These are phyloP conservation scores for Papilio elwesi DNA, from an alignment of 2,888 invertebrate species.

Conservation along the genomic window DNA sequence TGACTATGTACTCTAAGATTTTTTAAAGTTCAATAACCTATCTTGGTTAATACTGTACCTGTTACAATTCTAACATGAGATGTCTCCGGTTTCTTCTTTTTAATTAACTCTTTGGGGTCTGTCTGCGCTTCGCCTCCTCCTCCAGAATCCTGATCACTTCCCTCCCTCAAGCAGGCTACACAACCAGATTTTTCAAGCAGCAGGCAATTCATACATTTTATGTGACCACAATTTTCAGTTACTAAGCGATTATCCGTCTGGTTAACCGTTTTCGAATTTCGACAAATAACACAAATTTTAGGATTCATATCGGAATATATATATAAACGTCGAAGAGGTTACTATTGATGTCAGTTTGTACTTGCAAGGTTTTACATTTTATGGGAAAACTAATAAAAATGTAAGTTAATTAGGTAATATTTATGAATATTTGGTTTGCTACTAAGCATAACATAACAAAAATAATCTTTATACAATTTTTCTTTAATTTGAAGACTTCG, in stretches of 20 bases:
- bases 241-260: conserved; percentile 86
- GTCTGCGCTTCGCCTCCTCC: conserved; percentile 40
- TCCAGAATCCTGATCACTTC: conserved; percentile 46
- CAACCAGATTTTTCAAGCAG: conserved; percentile 87
- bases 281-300: conserved; percentile 85
- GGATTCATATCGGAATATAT: conserved; percentile 65
- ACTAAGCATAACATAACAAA: conserved; percentile 36
- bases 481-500: conserved; percentile 41
- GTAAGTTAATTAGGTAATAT: conserved; percentile 27
- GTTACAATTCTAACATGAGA: conserved; percentile 71
- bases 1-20: background rate
- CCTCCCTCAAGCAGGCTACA: conserved; percentile 74
- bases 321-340: conserved; percentile 47
- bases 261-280: conserved; percentile 80
- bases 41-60: conserved; percentile 53
- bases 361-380: conserved; percentile 24
- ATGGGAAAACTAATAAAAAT: background rate
- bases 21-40: background rate
- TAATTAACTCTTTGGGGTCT: conserved; percentile 54
- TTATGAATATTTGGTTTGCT: conserved; percentile 34
- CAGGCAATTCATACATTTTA: conserved; percentile 89
- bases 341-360: conserved; percentile 26
- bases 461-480: conserved; percentile 41
- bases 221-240: conserved; percentile 90
- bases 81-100: conserved; percentile 69